Evolutionary conservation across 2,797 vertebrate genomes (phyloP).

Genomic region (Sus cebifrons): DNA sequence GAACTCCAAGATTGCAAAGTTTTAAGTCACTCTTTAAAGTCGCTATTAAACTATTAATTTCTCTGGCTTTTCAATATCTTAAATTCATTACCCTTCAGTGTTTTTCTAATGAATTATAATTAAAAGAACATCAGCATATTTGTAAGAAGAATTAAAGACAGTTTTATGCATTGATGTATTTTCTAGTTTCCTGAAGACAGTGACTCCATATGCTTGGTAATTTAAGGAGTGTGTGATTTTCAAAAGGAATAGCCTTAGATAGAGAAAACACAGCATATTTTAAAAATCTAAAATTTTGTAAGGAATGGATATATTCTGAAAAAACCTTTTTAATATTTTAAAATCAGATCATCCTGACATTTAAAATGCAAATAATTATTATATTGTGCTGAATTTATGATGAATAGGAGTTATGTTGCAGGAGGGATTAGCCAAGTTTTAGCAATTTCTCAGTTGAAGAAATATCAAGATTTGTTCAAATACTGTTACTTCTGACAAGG

Average conservation of each 20-base stretch:
- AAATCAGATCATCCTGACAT: background rate
- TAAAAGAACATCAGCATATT: conserved; percentile 29
- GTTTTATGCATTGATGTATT: background rate
- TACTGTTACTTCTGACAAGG: background rate
- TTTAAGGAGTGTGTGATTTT: background rate
- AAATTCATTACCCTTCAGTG: background rate
- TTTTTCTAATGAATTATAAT: conserved; percentile 36
- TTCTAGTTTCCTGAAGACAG: background rate
- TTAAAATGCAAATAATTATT: conserved; percentile 13
- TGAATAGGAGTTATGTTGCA: background rate
- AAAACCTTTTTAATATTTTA: conserved; percentile 39
- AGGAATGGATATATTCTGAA: background rate
- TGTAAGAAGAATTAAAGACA: conserved; percentile 39
- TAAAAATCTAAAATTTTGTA: conserved; percentile 6
- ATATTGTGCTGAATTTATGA: background rate
- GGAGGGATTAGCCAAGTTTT: background rate
- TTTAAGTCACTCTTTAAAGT: background rate
- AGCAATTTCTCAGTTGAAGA: conserved; percentile 48
- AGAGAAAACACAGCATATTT: conserved; percentile 47
- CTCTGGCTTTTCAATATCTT: conserved; percentile 16
- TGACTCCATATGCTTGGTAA: conserved; percentile 1
- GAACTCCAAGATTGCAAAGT: no score
- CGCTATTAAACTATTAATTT: background rate
- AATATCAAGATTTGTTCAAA: conserved; percentile 46
- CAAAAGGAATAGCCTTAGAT: background rate